A percentile compares a stretch with the other conserved stretches of the same genome.
Conservation (phyloP, 2,113 vertebrate species). For the Strix aluco region DNA sequence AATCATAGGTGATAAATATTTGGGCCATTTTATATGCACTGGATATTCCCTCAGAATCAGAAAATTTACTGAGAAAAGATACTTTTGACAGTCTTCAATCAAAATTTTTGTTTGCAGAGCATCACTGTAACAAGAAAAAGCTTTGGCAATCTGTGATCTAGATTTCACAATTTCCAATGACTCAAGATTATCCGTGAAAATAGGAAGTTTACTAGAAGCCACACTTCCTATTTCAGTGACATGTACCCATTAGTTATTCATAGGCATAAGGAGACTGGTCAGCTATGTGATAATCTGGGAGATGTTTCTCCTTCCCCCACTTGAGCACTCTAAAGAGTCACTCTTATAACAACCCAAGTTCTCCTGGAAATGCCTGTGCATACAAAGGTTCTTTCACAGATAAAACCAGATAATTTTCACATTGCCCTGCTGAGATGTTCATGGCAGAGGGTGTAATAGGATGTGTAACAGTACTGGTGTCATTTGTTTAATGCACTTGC, state of each 20-base stretch:
- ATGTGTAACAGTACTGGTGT: not conserved
- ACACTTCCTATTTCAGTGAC: slow-evolving; percentile 23
- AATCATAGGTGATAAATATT: not conserved
- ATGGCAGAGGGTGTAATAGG: not conserved
- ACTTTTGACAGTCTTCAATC: not conserved
- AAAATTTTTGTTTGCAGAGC: not conserved
- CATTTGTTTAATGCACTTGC: not conserved
- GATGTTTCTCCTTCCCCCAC: not conserved
- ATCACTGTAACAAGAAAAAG: not conserved
- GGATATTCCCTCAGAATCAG: not conserved
- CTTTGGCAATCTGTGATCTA: not conserved
- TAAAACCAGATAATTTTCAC: not conserved
- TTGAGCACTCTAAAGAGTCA: not conserved
- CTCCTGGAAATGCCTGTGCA: not conserved
- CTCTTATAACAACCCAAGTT: not conserved
- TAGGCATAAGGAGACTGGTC: not conserved
- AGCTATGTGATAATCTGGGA: not conserved
- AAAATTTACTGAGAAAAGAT: not conserved
- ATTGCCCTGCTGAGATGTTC: not conserved
- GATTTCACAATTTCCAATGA: slow-evolving; percentile 30
- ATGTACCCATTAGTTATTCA: not conserved
- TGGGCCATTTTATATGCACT: not conserved
- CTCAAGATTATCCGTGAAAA: not conserved
- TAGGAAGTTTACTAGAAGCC: slow-evolving; percentile 15
- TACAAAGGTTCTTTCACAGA: not conserved